Conservation (phyloP, 2,888 invertebrate genomes). For the Dinocampus coccinellae region DNA sequence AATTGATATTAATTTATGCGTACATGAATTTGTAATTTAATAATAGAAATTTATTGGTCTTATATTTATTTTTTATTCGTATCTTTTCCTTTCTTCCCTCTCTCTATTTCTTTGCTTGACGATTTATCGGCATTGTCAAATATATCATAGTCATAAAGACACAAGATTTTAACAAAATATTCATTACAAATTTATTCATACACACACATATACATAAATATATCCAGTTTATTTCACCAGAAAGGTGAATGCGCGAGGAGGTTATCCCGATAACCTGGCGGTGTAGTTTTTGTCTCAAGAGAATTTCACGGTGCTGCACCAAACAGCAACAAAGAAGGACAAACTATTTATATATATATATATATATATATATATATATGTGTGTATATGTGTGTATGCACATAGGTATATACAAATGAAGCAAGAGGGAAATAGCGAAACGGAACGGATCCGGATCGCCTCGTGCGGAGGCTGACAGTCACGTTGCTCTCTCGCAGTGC, state of each 20-base stretch:
- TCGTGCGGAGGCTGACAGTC: constrained; percentile 47
- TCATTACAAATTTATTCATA: neutral
- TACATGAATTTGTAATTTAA: no score
- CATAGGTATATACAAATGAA: constrained; percentile 31
- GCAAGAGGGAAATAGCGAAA: constrained; percentile 41
- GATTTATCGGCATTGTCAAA: constrained; percentile 19
- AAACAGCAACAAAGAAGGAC: constrained; percentile 19
- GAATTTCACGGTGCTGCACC: constrained; percentile 31
- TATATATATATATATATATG: neutral
- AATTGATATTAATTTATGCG: no score
- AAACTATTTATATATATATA: constrained; percentile 21
- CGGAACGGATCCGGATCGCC: constrained; percentile 57
- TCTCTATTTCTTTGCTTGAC: constrained; percentile 14
- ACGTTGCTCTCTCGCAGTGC: constrained; percentile 35
- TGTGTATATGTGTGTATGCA: neutral
- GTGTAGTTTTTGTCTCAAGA: constrained; percentile 33
- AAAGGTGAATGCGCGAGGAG: constrained; percentile 32
- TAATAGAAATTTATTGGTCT: no score
- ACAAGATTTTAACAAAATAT: constrained; percentile 26
- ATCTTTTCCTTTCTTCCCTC: no score
- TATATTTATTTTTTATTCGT: no score
- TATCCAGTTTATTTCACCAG: constrained; percentile 1
- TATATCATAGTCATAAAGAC: constrained; percentile 2
- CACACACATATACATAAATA: neutral
- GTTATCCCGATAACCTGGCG: constrained; percentile 47